Conservation (phyloP, 1,140 invertebrate species). For the Episyrphus balteatus region DNA sequence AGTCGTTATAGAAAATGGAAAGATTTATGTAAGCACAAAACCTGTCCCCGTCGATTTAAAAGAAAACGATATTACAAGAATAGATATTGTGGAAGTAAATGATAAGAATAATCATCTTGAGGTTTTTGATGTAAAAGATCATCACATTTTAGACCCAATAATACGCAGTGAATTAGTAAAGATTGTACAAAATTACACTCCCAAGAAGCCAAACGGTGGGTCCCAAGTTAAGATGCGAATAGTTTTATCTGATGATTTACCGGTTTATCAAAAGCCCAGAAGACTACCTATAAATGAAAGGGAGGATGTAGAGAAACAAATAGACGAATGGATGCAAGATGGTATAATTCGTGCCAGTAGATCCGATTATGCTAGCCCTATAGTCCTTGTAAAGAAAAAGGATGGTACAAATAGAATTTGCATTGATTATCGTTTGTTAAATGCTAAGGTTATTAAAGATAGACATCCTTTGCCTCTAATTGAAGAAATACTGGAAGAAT, state of each 20-base stretch:
- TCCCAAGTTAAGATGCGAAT: slow-evolving; percentile 10
- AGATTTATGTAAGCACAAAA: too few species aligned
- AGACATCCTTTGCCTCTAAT: slow-evolving; percentile 34
- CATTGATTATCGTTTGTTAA: slow-evolving; percentile 16
- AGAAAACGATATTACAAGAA: too few species aligned
- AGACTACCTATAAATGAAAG: slow-evolving; percentile 21
- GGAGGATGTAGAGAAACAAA: slow-evolving; percentile 34
- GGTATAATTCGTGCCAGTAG: slow-evolving; percentile 13
- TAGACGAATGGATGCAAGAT: slow-evolving; percentile 19
- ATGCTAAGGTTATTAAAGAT: slow-evolving; percentile 6
- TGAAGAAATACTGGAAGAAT: slow-evolving; percentile 32
- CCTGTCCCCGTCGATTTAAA: too few species aligned
- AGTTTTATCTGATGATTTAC: slow-evolving; percentile 12
- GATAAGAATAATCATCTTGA: too few species aligned
- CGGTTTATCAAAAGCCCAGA: slow-evolving; percentile 18
- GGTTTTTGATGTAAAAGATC: too few species aligned
- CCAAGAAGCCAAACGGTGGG: background rate
- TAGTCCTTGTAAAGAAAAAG: slow-evolving; percentile 18
- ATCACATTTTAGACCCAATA: too few species aligned
- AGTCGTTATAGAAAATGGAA: too few species aligned
- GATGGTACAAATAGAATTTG: slow-evolving; percentile 12
- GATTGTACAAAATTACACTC: background rate
- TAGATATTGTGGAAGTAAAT: too few species aligned
- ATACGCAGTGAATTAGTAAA: too few species aligned
- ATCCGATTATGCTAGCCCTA: slow-evolving; percentile 20